Evolutionary conservation across 1,140 invertebrate genomes (phyloP).

Genomic region (Apis dorsata): DNA sequence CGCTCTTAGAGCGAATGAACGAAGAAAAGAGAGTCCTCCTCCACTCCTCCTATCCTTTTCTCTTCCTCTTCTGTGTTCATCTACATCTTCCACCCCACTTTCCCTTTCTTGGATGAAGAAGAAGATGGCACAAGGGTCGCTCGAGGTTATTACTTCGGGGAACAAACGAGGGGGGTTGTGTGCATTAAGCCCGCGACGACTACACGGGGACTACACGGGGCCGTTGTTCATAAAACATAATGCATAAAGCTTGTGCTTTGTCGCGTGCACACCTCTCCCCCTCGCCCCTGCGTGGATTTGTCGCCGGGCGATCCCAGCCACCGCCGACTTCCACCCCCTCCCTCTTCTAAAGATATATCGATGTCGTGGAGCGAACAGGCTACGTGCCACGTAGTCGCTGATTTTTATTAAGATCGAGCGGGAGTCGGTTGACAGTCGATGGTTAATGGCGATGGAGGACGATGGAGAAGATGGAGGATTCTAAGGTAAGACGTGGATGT

Average conservation of each 20-base stretch:
- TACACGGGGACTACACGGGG: constrained; percentile 55
- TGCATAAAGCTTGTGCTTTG: constrained; percentile 61
- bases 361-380: neutral
- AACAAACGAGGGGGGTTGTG: constrained; percentile 71
- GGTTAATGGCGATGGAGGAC: neutral
- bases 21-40: neutral
- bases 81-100: neutral
- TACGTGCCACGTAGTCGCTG: neutral
- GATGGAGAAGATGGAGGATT: neutral
- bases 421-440: neutral
- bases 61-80: neutral
- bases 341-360: neutral
- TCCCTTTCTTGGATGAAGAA: neutral
- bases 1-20: constrained; percentile 57
- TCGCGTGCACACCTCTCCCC: constrained; percentile 1
- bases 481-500: neutral
- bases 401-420: constrained; percentile 8
- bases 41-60: neutral
- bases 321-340: neutral
- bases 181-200: constrained; percentile 66
- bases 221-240: constrained; percentile 68
- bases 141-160: constrained; percentile 65
- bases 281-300: neutral
- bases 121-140: constrained; percentile 16
- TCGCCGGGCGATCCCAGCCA: neutral